Evolutionary conservation across 1,140 invertebrate species (phyloP), one percentile per base, ranked within the genome.

Genomic region (Drosophila micromelanica): DNA sequence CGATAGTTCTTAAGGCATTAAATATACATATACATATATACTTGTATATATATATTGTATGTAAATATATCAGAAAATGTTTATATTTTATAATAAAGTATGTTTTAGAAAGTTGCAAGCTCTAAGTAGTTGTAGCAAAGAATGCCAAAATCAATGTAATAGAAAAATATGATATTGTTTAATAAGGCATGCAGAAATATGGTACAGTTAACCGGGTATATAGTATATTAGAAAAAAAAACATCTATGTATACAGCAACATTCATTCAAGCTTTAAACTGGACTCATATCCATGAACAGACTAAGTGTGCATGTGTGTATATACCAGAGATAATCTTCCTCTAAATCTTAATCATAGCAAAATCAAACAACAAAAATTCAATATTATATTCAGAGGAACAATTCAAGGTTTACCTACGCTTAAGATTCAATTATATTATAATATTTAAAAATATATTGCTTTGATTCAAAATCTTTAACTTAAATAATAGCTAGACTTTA

Each of bases 141-240:
- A 61, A 63, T 46, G 67, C 67, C 48, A 63, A 64, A 71, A 72
- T 65, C 65, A 64, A 65, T 65, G 5, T 27, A 65, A 43, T 72
- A 65, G 61, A 62, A 72, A 72, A 72, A 57, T 72, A 65, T 65
- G 52, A 72, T 65, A 72, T 72, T 48, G 30, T 57, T 48, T 48
- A 65, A 38, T 72, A 72, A 72, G 69, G 69, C 69, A 72, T 72
- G 69, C 69, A 65, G 15, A 71, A 71, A 57, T 57, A 20, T 17
- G 13, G 20, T 61, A 43, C 30, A 48, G 23, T 59, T 59, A 38
- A 54, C 13, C 5, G 32, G 51, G 37, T 45, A n/a, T 30, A 20
- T 45, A 62, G 6, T 45, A 62, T 30, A 52, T 46, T 32, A 52
- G 49, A 46, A 48, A 54, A 46, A 37, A 15, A 48, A n/a, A n/a